These are phyloP conservation scores for Melieria crassipennis DNA, from an alignment of 2,888 invertebrate species.

Conservation along the genomic window DNA sequence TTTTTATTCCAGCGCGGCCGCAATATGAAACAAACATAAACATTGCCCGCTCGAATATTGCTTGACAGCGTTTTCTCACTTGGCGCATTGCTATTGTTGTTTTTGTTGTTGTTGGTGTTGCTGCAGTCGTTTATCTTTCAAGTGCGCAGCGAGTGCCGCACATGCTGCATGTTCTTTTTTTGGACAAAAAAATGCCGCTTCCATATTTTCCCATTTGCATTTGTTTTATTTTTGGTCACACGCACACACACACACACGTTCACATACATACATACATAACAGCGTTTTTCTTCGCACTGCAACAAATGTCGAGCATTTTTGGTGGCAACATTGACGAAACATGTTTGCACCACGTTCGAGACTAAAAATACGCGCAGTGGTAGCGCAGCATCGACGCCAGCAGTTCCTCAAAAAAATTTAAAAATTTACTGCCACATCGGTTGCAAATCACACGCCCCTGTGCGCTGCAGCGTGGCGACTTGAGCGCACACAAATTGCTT, in stretches of 20 bases:
- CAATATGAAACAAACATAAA: conserved; percentile 11
- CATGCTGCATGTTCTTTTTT: conserved; percentile 50
- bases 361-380: conserved; percentile 28
- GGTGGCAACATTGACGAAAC: conserved; percentile 41
- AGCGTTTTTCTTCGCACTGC: not conserved
- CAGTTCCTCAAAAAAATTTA: not conserved
- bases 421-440: conserved; percentile 14
- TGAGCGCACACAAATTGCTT: conserved; percentile 16
- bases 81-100: too few relatives aligned
- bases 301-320: conserved; percentile 23
- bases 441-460: conserved; percentile 19
- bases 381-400: too few relatives aligned
- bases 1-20: too few relatives aligned
- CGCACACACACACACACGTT: conserved; percentile 29
- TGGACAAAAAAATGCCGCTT: conserved; percentile 31
- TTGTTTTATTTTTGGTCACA: conserved; percentile 42
- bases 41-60: conserved; percentile 45
- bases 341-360: conserved; percentile 38
- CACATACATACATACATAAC: conserved; percentile 23
- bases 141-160: conserved; percentile 33
- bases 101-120: too few relatives aligned
- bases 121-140: too few relatives aligned
- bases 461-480: conserved; percentile 3
- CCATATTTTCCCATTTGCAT: conserved; percentile 6
- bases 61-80: not conserved